Evolutionary conservation across 2,113 vertebrate species (phyloP).

Genomic region (Plecotus auritus): DNA sequence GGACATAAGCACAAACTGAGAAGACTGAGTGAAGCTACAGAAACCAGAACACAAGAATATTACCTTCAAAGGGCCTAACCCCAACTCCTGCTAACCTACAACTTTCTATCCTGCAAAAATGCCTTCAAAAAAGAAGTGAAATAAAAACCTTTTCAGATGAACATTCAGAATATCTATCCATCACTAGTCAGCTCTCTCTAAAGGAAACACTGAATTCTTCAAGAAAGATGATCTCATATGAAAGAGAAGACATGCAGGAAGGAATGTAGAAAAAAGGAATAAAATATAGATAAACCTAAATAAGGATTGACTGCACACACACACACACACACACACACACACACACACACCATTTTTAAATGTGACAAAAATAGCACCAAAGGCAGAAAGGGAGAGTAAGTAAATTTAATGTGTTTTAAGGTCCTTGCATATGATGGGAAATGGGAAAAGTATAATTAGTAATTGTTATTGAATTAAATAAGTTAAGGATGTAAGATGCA

Average conservation of each 20-base stretch:
- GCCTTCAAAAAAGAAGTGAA: background rate
- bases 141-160: constrained; percentile 10
- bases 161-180: background rate
- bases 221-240: background rate
- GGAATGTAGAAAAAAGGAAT: background rate
- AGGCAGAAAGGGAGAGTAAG: background rate
- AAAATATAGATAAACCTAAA: background rate
- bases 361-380: background rate
- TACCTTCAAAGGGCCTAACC: background rate
- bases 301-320: background rate
- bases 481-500: background rate
- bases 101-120: background rate
- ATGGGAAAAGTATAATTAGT: background rate
- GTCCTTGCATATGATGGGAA: background rate
- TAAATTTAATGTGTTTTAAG: background rate
- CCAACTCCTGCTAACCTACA: background rate
- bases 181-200: background rate
- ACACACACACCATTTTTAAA: background rate
- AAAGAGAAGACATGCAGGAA: background rate
- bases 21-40: background rate
- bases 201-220: constrained; percentile 8
- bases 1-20: background rate
- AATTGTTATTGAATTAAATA: background rate
- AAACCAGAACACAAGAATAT: background rate
- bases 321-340: background rate